Evolutionary conservation across 2,888 invertebrate species (phyloP), one percentile per base, ranked within the genome.

Genomic region (Sisyra nigra): DNA sequence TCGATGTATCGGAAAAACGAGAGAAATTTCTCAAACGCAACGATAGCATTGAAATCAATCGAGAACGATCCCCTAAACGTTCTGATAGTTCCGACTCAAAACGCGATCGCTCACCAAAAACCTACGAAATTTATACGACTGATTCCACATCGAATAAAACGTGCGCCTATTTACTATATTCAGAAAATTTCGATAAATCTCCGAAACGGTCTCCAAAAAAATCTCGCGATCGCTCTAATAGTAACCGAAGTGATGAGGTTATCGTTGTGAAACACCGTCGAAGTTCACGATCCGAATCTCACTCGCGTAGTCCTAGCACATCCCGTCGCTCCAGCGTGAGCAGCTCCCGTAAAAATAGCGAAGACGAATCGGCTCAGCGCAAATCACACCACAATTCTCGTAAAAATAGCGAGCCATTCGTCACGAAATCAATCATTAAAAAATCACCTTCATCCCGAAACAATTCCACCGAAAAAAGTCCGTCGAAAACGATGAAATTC

Each of bases 301-400:
- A 38, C 14, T 43, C 43, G 5, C 19, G 34, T 14, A 48, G 48
- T 43, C 48, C 48, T n/a, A 48, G 44, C 43, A 40, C 19, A 35
- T 56, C 57, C 45, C 51, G 57, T 45, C 59, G 57, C 47, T 52
- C 56, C 5, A 55, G 57, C 45, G 57, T 57, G n/a, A 49, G 50
- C 38, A 51, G 52, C 42, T 51, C 46, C 46, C 38, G 37, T 4
- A 37, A 38, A n/a, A 43, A 43, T 38, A 43, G 38, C 31, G 38
- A 38, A 15, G 43, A 43, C 37, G 43, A 43, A 19, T 37, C 37
- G 5, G 13, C 6, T 15, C 30, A 17, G 18, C 14, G 30, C 13
- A 38, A 37, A 38, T 19, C 30, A 7, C 11, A 30, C 30, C 43
- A 43, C 15, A 29, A 18, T n/a, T 43, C 38, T 11, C 32, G 38